phyloP scores from a whole-genome alignment of 1,140 invertebrate genomes.

The Papilio aristodemus region DNA sequence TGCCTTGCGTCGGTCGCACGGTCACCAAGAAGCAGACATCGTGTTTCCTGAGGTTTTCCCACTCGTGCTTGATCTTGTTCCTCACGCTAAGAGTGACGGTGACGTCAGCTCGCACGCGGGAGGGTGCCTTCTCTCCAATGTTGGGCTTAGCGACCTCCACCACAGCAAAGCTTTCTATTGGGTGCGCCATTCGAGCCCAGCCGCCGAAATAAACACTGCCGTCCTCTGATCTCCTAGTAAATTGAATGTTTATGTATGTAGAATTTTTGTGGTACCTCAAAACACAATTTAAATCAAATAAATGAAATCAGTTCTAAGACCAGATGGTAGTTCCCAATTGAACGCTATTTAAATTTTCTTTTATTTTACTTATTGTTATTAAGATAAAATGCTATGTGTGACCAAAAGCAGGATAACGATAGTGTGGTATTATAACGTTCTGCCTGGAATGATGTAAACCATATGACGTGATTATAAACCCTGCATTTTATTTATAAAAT shows the following conservation, averaged over 20 bases:
- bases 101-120: slow-evolving; percentile 96
- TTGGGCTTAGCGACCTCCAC: slow-evolving; percentile 96
- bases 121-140: slow-evolving; percentile 96
- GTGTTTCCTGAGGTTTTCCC: slow-evolving; percentile 98
- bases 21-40: slow-evolving; percentile 98
- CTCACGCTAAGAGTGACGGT: slow-evolving; percentile 95
- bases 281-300: no score
- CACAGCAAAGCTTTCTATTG: slow-evolving; percentile 94
- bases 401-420: no score
- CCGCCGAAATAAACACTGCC: slow-evolving; percentile 94
- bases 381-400: no score
- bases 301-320: no score
- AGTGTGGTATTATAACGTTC: no score
- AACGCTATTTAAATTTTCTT: no score
- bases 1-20: slow-evolving; percentile 90
- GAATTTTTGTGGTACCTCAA: not conserved
- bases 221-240: slow-evolving; percentile 90
- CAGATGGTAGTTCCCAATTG: no score
- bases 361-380: no score
- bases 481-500: no score
- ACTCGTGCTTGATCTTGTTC: slow-evolving; percentile 96
- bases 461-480: no score
- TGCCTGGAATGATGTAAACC: no score
- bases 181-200: slow-evolving; percentile 99
- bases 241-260: not conserved